Evolutionary conservation across 2,888 invertebrate genomes (phyloP).

Genomic region (Cephus pulcher): DNA sequence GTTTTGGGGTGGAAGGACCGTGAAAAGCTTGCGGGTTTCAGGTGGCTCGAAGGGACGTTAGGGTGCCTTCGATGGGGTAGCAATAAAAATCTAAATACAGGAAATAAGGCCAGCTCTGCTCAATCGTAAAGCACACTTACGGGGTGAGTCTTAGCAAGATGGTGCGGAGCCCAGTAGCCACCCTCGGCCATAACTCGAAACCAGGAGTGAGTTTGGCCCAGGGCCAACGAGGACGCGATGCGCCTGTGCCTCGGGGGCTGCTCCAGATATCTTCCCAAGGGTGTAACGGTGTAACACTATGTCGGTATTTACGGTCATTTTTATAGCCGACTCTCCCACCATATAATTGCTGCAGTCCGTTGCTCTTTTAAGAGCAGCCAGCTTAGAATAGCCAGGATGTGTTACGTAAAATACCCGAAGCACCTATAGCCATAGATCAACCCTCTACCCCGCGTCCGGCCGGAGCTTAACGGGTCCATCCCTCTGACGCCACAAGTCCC

Average conservation of each 20-base stretch:
- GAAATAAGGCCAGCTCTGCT: slow-evolving; percentile 24
- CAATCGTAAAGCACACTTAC: slow-evolving; percentile 28
- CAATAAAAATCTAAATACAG: slow-evolving; percentile 23
- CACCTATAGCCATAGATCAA: background rate
- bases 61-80: slow-evolving; percentile 2
- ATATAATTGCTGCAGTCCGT: slow-evolving; percentile 43
- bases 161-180: slow-evolving; percentile 4
- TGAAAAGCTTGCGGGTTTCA: background rate
- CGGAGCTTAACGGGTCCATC: background rate
- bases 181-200: slow-evolving; percentile 7
- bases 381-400: slow-evolving; percentile 4
- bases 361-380: slow-evolving; percentile 25
- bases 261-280: slow-evolving; percentile 38
- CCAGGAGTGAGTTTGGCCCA: slow-evolving; percentile 38
- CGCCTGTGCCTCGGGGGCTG: slow-evolving; percentile 28
- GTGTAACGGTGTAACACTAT: slow-evolving; percentile 22
- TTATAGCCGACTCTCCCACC: slow-evolving; percentile 49
- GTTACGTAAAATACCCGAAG: background rate
- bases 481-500: background rate
- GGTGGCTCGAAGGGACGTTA: background rate
- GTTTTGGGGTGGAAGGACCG: background rate
- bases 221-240: slow-evolving; percentile 39
- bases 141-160: slow-evolving; percentile 9
- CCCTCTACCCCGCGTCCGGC: background rate
- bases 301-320: slow-evolving; percentile 59